These are phyloP conservation scores for Drosophila nr. perissopoda DNA, from an alignment of 2,888 invertebrate species.

Conservation along the genomic window DNA sequence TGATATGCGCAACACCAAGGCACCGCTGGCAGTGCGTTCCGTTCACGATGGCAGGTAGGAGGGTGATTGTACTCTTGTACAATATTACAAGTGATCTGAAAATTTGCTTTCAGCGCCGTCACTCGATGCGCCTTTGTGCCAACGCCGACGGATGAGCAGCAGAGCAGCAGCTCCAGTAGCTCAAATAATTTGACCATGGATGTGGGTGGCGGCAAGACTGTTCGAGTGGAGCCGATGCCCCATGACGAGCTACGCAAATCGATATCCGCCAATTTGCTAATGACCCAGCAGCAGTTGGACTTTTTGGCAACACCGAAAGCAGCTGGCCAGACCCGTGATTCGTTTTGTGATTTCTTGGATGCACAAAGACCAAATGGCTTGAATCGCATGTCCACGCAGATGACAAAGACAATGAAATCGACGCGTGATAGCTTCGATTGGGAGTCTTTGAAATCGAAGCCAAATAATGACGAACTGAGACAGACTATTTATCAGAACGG, in stretches of 20 bases:
- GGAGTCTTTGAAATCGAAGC: conserved; percentile 74
- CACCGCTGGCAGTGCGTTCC: conserved; percentile 69
- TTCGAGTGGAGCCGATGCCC: conserved; percentile 34
- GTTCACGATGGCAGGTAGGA: conserved; percentile 73
- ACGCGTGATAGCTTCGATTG: conserved; percentile 83
- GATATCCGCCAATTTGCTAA: conserved; percentile 47
- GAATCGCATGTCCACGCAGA: conserved; percentile 75
- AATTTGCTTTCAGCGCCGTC: conserved; percentile 55
- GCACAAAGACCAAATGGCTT: conserved; percentile 59
- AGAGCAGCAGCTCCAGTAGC: conserved; percentile 64
- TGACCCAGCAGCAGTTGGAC: conserved; percentile 39
- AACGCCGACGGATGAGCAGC: conserved; percentile 55
- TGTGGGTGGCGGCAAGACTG: conserved; percentile 6
- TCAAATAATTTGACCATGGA: conserved; percentile 51
- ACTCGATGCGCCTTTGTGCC: conserved; percentile 82
- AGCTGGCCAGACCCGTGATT: conserved; percentile 72
- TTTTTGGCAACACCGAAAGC: conserved; percentile 32
- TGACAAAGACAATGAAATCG: conserved; percentile 34
- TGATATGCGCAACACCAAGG: conserved; percentile 82
- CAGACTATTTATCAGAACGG: conserved; percentile 41
- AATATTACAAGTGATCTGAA: neutral
- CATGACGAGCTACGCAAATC: conserved; percentile 71
- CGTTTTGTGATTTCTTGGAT: conserved; percentile 83
- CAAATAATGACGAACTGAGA: conserved; percentile 34
- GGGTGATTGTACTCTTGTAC: neutral